These are phyloP conservation scores for Alligator sinensis DNA, from an alignment of 2,113 vertebrate species.

Conservation along the genomic window DNA sequence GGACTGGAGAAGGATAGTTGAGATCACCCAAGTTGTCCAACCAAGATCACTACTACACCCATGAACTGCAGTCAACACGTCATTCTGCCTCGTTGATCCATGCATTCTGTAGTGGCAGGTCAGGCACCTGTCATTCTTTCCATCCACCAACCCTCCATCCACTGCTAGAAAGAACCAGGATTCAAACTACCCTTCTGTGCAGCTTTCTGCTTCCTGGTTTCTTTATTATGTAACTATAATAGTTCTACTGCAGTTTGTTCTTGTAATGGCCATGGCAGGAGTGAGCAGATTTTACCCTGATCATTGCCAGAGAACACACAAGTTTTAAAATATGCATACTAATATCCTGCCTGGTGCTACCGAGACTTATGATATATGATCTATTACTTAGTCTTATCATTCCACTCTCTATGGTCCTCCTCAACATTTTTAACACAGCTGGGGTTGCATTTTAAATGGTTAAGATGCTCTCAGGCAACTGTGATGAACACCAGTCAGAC, in stretches of 20 bases:
- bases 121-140: background rate
- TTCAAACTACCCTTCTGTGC: background rate
- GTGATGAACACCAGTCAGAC: background rate
- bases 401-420: background rate
- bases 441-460: background rate
- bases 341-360: no score
- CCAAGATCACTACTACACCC: background rate
- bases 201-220: background rate
- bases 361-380: fast-evolving
- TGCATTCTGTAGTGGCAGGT: background rate
- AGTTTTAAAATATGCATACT: fast-evolving
- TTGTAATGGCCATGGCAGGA: fast-evolving
- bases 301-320: fast-evolving
- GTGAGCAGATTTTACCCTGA: background rate
- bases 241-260: background rate
- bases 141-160: no score
- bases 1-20: background rate
- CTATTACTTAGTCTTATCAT: background rate
- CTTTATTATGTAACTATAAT: background rate
- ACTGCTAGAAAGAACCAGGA: background rate
- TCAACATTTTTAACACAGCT: background rate
- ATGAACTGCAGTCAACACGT: no score
- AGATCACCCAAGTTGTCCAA: background rate
- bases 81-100: background rate
- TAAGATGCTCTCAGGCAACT: fast-evolving